These are phyloP conservation scores for Collichthys lucidus DNA, from an alignment of 2,113 vertebrate species.

Conservation along the genomic window DNA sequence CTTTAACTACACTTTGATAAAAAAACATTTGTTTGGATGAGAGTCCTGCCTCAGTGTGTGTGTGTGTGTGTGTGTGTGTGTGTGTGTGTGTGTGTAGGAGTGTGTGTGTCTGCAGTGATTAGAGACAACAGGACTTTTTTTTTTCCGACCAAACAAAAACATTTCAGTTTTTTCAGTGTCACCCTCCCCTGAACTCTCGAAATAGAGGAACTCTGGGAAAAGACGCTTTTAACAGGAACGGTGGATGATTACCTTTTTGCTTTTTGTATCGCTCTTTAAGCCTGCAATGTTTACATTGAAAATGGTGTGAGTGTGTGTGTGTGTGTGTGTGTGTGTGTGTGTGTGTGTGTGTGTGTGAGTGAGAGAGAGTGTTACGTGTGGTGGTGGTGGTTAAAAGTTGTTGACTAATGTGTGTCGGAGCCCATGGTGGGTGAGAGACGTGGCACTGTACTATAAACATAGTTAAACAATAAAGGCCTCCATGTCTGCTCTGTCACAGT, in stretches of 20 bases:
- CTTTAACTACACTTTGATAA: conserved; percentile 79
- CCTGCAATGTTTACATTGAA: conserved; percentile 86
- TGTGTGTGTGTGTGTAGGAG: conserved; percentile 1
- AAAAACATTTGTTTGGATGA: conserved; percentile 66
- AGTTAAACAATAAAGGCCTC: conserved; percentile 84
- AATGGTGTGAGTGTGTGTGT: conserved; percentile 48
- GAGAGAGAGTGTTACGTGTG: conserved; percentile 33
- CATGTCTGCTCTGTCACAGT: conserved; percentile 69
- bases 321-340: no score
- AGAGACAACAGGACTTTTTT: conserved; percentile 42
- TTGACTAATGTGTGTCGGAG: conserved; percentile 69
- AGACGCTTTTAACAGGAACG: conserved; percentile 30
- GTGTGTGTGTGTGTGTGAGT: no score
- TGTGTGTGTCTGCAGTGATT: conserved; percentile 40
- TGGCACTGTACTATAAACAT: conserved; percentile 82
- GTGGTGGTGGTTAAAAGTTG: conserved; percentile 73
- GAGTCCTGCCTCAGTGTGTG: conserved; percentile 32
- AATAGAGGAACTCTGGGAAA: conserved; percentile 35
- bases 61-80: conserved; percentile 1
- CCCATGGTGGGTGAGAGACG: conserved; percentile 58
- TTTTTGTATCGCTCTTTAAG: conserved; percentile 83
- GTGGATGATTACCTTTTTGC: conserved; percentile 71
- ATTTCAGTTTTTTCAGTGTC: conserved; percentile 59
- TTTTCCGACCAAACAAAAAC: conserved; percentile 47
- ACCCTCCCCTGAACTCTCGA: conserved; percentile 42